Conservation (phyloP, 2,113 vertebrate species). For the Engraulis encrasicolus region DNA sequence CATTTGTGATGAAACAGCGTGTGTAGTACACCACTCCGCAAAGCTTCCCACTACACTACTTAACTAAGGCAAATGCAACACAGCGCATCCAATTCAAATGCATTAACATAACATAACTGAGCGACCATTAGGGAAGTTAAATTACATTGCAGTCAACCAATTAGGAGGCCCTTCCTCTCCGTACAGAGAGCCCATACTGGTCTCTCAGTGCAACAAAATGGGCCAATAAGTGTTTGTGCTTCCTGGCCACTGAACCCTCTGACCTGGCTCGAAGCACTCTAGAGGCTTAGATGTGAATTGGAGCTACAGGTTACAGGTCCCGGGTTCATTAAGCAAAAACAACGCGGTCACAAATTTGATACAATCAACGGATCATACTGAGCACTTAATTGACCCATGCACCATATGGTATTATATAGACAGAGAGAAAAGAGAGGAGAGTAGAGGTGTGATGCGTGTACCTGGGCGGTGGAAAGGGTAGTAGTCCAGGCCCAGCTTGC, state of each 20-base stretch:
- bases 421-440: background rate
- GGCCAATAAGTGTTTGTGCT: background rate
- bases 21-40: background rate
- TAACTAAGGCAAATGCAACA: background rate
- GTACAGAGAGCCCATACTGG: too few relatives aligned
- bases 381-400: too few relatives aligned
- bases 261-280: too few relatives aligned
- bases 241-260: background rate
- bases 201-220: background rate
- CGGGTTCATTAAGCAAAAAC: too few relatives aligned
- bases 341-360: too few relatives aligned
- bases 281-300: too few relatives aligned
- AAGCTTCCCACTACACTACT: background rate
- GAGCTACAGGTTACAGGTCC: too few relatives aligned
- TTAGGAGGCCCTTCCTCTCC: background rate
- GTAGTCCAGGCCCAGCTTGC: slow-evolving; percentile 92
- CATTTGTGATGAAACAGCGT: background rate
- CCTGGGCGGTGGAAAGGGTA: slow-evolving; percentile 94
- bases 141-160: background rate
- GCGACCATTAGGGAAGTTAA: background rate
- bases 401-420: background rate
- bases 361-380: too few relatives aligned
- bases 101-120: background rate
- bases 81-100: background rate
- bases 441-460: slow-evolving; percentile 69